These are phyloP conservation scores for Harpalus rubripes DNA, from an alignment of 2,888 invertebrate species.

Conservation along the genomic window DNA sequence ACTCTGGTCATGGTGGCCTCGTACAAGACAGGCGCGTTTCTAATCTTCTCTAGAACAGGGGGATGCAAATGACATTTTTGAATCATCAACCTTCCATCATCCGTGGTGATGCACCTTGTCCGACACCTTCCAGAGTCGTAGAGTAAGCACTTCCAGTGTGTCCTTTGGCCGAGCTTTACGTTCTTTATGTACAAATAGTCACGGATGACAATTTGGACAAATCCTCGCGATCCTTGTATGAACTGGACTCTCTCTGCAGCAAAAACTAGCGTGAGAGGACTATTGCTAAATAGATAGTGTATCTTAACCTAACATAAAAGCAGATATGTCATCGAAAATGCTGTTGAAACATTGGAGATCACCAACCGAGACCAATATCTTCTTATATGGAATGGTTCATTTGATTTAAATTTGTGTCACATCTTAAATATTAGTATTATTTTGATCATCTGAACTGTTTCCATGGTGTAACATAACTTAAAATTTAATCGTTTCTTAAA, in stretches of 20 bases:
- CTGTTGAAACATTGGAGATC: no score
- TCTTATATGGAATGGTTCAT: no score
- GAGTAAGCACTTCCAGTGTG: slow-evolving; percentile 49
- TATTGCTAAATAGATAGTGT: neutral
- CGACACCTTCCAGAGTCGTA: slow-evolving; percentile 28
- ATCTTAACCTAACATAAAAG: neutral
- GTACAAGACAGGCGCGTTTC: slow-evolving; percentile 13
- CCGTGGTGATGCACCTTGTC: slow-evolving; percentile 17
- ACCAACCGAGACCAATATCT: no score
- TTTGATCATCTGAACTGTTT: no score
- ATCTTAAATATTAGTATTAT: no score
- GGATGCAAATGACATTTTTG: slow-evolving; percentile 24
- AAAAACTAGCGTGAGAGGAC: slow-evolving; percentile 25
- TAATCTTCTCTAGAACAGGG: neutral
- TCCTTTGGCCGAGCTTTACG: slow-evolving; percentile 23
- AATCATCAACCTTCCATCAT: slow-evolving; percentile 44
- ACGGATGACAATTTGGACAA: slow-evolving; percentile 28
- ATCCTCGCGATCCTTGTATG: slow-evolving; percentile 40
- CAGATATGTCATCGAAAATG: neutral
- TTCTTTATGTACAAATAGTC: slow-evolving; percentile 50
- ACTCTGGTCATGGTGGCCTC: neutral
- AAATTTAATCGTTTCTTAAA: no score
- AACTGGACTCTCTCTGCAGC: slow-evolving; percentile 40
- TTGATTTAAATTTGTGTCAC: no score
- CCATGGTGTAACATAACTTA: no score